These are phyloP conservation scores for Plutomurus gul DNA, from an alignment of 1,140 invertebrate species.

Conservation along the genomic window DNA sequence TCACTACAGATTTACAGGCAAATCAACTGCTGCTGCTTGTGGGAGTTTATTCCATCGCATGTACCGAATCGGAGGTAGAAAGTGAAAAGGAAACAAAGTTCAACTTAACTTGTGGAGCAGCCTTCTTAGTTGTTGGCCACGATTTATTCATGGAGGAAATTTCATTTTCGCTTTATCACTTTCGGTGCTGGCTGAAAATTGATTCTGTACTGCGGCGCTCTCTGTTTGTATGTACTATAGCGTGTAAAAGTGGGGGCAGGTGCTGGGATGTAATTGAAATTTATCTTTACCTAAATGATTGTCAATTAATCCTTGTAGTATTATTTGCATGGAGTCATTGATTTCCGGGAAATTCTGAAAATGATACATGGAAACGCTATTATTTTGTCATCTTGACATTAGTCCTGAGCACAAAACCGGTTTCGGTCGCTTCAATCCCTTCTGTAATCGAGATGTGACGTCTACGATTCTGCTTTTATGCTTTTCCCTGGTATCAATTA, in stretches of 20 bases:
- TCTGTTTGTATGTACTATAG: not conserved
- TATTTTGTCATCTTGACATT: too few relatives aligned
- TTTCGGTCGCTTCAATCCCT: too few relatives aligned
- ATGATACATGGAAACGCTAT: too few relatives aligned
- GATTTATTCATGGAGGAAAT: slow-evolving; percentile 28
- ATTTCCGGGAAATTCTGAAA: too few relatives aligned
- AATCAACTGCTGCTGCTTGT: not conserved
- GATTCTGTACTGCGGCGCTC: not conserved
- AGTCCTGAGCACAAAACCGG: too few relatives aligned
- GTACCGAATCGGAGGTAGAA: not conserved
- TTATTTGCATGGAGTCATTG: too few relatives aligned
- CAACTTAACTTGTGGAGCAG: slow-evolving; percentile 1
- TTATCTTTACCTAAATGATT: too few relatives aligned
- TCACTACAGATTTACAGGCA: slow-evolving; percentile 4
- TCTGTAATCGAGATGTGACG: too few relatives aligned
- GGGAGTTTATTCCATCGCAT: not conserved
- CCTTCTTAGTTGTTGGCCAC: slow-evolving; percentile 8
- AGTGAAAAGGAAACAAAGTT: slow-evolving; percentile 24
- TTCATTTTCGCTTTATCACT: slow-evolving; percentile 27
- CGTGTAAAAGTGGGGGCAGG: not conserved
- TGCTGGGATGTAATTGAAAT: not conserved
- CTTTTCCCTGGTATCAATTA: too few relatives aligned
- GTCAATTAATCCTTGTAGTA: too few relatives aligned
- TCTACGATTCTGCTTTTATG: too few relatives aligned
- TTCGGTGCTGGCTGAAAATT: not conserved